These are phyloP conservation scores for Acronicta leporina DNA, from an alignment of 2,888 invertebrate genomes.

Conservation along the genomic window DNA sequence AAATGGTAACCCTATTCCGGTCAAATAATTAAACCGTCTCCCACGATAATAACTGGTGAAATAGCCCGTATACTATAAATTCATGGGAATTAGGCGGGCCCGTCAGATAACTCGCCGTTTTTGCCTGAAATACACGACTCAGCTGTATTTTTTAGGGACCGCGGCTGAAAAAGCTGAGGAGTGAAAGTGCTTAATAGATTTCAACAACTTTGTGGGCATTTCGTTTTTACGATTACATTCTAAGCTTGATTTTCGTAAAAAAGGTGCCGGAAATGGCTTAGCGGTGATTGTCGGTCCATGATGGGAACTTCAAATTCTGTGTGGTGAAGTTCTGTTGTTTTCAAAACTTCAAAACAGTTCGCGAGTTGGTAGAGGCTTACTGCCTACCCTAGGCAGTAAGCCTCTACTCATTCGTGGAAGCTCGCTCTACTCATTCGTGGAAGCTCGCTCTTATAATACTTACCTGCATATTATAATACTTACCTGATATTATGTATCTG, in stretches of 20 bases:
- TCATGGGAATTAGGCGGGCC: slow-evolving; percentile 60
- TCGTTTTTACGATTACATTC: slow-evolving; percentile 33
- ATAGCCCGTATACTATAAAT: slow-evolving; percentile 61
- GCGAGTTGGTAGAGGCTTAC: too few species aligned
- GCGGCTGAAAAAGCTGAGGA: slow-evolving; percentile 38
- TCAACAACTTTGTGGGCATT: slow-evolving; percentile 41
- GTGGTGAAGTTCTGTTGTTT: too few species aligned
- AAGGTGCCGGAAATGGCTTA: not conserved
- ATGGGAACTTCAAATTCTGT: slow-evolving; percentile 19
- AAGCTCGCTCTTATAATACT: too few species aligned
- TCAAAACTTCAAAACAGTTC: too few species aligned
- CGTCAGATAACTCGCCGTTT: slow-evolving; percentile 59
- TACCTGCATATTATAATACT: too few species aligned
- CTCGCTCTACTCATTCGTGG: too few species aligned
- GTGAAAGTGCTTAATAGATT: slow-evolving; percentile 54
- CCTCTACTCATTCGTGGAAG: too few species aligned
- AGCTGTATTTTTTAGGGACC: slow-evolving; percentile 49
- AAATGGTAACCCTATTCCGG: slow-evolving; percentile 30
- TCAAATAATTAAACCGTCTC: slow-evolving; percentile 52
- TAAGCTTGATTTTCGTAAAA: slow-evolving; percentile 26
- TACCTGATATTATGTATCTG: too few species aligned
- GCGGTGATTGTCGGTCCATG: not conserved
- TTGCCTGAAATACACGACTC: slow-evolving; percentile 57
- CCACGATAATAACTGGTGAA: slow-evolving; percentile 54
- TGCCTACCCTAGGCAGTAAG: too few species aligned